These are phyloP conservation scores for Ophion obscuratus DNA, from an alignment of 2,888 invertebrate genomes.

Conservation along the genomic window DNA sequence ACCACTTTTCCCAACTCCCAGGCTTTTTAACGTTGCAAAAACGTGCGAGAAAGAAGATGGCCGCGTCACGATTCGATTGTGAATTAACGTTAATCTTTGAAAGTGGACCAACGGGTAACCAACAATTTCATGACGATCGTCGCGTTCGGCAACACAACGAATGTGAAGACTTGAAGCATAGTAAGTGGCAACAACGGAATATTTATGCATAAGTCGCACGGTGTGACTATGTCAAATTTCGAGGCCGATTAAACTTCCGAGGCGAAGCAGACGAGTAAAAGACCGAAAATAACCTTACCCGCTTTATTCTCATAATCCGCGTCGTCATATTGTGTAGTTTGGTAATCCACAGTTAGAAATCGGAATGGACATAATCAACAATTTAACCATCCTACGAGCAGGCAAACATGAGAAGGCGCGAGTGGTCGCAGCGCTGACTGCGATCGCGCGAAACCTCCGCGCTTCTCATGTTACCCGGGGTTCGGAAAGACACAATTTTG, in stretches of 20 bases:
- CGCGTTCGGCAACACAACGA: neutral
- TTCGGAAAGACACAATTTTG: slow-evolving; percentile 84
- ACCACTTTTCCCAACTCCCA: neutral
- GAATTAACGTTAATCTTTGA: neutral
- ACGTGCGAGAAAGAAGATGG: neutral
- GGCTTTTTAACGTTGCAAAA: neutral
- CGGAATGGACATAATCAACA: slow-evolving; percentile 84
- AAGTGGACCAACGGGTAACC: neutral
- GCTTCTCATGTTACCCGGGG: slow-evolving; percentile 78
- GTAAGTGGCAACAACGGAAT: neutral
- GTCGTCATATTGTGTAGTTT: slow-evolving; percentile 69
- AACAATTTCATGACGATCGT: neutral
- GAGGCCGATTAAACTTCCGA: neutral
- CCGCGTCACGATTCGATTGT: neutral
- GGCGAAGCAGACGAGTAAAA: slow-evolving; percentile 47
- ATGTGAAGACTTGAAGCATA: neutral
- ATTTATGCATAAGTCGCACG: neutral
- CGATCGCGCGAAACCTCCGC: slow-evolving; percentile 62
- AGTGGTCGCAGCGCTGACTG: slow-evolving; percentile 23
- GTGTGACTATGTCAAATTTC: neutral
- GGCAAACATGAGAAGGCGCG: slow-evolving; percentile 70
- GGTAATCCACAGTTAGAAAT: slow-evolving; percentile 78
- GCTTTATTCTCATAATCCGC: slow-evolving; percentile 65
- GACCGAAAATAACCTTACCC: slow-evolving; percentile 40
- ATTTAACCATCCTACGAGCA: slow-evolving; percentile 81